Percentiles rank a stretch among this genome's conserved stretches.
Conservation (phyloP, 2,797 vertebrate species). For the Moxostoma hubbsi region DNA sequence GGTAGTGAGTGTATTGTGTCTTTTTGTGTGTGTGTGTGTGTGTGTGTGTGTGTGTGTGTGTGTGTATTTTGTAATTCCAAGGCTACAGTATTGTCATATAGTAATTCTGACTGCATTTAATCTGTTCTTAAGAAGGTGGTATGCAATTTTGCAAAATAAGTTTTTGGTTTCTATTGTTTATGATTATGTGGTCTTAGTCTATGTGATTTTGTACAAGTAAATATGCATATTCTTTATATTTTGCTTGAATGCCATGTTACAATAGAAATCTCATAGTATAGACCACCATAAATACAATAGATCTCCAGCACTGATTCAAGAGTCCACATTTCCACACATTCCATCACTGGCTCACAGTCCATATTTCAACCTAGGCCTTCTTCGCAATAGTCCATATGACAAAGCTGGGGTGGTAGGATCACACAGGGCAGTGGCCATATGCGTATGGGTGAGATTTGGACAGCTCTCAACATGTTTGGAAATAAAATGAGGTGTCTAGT, state of each 20-base stretch:
- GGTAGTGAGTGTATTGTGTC: conserved; percentile 3
- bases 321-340: neutral
- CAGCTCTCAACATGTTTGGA: neutral
- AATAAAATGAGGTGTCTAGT: conserved; percentile 1
- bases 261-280: neutral
- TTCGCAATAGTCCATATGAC: conserved; percentile 2
- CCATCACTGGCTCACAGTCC: neutral
- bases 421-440: conserved; percentile 26
- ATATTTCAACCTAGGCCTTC: neutral
- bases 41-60: too few species aligned
- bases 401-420: conserved; percentile 14
- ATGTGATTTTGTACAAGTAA: conserved; percentile 13
- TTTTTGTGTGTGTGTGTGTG: neutral
- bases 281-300: neutral
- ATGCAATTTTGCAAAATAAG: neutral
- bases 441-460: conserved; percentile 20
- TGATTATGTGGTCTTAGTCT: conserved; percentile 17
- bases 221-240: neutral
- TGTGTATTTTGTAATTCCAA: neutral
- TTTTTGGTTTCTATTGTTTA: conserved; percentile 18
- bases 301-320: neutral
- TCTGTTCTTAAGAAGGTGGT: conserved; percentile 20
- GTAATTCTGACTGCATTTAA: conserved; percentile 13
- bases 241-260: neutral
- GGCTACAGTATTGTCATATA: conserved; percentile 20